These are phyloP conservation scores for Oscheius myriophilus DNA, from an alignment of 2,888 invertebrate genomes.

Conservation along the genomic window DNA sequence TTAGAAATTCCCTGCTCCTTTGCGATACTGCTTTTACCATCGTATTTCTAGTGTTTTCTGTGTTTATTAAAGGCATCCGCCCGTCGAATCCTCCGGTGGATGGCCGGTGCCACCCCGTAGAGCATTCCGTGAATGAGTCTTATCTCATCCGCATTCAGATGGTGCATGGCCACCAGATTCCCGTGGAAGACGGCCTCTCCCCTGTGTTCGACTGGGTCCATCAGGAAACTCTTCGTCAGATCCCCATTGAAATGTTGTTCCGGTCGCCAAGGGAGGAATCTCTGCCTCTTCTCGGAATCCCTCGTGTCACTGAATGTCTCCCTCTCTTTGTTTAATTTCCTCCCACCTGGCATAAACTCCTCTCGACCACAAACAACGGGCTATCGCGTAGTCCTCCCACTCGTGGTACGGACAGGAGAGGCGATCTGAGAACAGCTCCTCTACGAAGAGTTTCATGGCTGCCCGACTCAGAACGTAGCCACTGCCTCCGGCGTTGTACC, in stretches of 20 bases:
- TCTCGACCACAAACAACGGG: constrained; percentile 34
- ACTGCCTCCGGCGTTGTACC: constrained; percentile 58
- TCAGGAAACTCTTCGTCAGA: constrained; percentile 44
- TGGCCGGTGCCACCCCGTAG: constrained; percentile 43
- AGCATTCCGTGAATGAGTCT: constrained; percentile 53
- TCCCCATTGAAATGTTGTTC: constrained; percentile 54
- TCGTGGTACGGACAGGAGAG: constrained; percentile 53
- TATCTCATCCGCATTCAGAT: constrained; percentile 52
- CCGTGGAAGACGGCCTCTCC: constrained; percentile 50
- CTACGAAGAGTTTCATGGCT: constrained; percentile 52
- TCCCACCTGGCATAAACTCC: constrained; percentile 17
- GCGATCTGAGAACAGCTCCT: constrained; percentile 45
- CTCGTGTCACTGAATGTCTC: constrained; percentile 41
- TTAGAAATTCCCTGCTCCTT: no score
- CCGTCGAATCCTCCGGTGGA: constrained; percentile 21
- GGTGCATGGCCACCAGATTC: constrained; percentile 55
- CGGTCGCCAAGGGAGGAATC: constrained; percentile 57
- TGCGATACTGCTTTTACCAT: not conserved
- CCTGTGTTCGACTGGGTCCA: constrained; percentile 48
- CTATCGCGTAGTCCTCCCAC: constrained; percentile 57
- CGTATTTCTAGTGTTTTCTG: not conserved
- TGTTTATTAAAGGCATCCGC: constrained; percentile 6
- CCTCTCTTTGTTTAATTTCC: not conserved
- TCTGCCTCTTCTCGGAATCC: constrained; percentile 45
- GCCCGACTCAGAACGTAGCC: constrained; percentile 52